Percentiles rank a stretch among this genome's conserved stretches.
phyloP scores from a whole-genome alignment of 2,888 invertebrate genomes.

The Dascillus cervinus region DNA sequence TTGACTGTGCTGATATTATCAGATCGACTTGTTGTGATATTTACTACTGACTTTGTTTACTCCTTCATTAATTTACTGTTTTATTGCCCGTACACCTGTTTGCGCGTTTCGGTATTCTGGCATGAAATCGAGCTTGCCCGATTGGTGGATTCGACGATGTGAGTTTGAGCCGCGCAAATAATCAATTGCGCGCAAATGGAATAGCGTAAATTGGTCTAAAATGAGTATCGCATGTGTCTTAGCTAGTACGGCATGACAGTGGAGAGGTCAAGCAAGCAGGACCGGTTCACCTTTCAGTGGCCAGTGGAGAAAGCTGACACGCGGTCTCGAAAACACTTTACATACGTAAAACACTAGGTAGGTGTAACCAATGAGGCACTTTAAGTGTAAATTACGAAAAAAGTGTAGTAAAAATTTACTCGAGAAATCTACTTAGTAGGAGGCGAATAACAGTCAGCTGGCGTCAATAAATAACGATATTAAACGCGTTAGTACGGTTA shows the following conservation, averaged over 20 bases:
- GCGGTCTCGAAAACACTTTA: conserved; percentile 14
- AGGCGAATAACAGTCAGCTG: not conserved
- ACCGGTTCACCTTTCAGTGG: conserved; percentile 33
- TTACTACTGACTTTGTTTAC: not conserved
- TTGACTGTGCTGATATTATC: not conserved
- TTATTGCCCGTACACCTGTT: not conserved
- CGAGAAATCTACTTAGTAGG: too few relatives aligned
- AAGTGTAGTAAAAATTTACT: too few relatives aligned
- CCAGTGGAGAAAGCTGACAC: conserved; percentile 32
- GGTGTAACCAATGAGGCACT: conserved; percentile 10
- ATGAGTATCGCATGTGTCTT: conserved; percentile 20
- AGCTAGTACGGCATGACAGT: conserved; percentile 26
- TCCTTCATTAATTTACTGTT: not conserved
- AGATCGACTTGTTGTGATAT: not conserved
- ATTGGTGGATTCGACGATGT: too few relatives aligned
- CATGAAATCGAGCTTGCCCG: too few relatives aligned
- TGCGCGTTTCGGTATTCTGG: not conserved
- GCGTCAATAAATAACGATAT: not conserved
- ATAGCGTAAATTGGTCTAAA: conserved; percentile 21
- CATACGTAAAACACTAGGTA: conserved; percentile 11
- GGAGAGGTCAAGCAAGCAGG: conserved; percentile 32
- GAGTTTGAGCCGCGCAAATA: too few relatives aligned
- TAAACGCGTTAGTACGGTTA: too few relatives aligned
- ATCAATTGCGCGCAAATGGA: too few relatives aligned
- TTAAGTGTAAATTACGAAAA: conserved; percentile 6